Evolutionary conservation across 2,113 vertebrate species (phyloP).

Genomic region (Morone chrysops): DNA sequence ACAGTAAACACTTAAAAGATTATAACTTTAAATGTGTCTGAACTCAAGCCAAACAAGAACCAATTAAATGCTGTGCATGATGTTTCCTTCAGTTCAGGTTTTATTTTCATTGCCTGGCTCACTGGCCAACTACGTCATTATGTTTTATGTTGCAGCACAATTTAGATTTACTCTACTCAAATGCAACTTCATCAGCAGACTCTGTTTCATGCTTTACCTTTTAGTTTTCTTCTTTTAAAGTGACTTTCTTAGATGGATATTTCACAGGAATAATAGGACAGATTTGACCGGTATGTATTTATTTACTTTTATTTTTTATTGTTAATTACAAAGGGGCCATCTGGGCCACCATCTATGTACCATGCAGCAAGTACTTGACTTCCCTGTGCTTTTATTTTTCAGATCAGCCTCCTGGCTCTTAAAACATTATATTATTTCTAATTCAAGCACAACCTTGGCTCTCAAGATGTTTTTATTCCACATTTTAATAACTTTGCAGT

Average conservation of each 20-base stretch:
- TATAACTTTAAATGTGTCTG: neutral
- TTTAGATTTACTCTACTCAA: constrained; percentile 14
- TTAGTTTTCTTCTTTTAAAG: constrained; percentile 1
- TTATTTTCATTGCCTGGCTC: constrained; percentile 18
- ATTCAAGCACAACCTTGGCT: constrained; percentile 28
- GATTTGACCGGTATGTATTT: neutral
- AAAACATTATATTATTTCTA: constrained; percentile 27
- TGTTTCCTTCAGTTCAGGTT: constrained; percentile 13
- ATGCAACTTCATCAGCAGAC: constrained; percentile 20
- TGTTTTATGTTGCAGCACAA: constrained; percentile 39
- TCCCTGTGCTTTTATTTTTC: constrained; percentile 13
- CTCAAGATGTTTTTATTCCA: constrained; percentile 35
- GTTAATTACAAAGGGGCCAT: neutral
- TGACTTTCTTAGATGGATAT: neutral
- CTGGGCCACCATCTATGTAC: constrained; percentile 1
- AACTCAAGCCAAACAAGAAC: neutral
- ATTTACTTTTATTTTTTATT: neutral
- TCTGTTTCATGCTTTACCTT: neutral
- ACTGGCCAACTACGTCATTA: neutral
- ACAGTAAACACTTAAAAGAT: neutral
- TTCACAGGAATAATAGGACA: neutral
- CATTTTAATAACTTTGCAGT: constrained; percentile 47
- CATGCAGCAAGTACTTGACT: constrained; percentile 5
- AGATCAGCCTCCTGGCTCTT: constrained; percentile 28
- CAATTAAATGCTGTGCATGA: constrained; percentile 10